A percentile compares a stretch with the other conserved stretches of the same genome.
These are phyloP conservation scores for Strigamia crassipes DNA, from an alignment of 2,888 invertebrate genomes.

Conservation along the genomic window DNA sequence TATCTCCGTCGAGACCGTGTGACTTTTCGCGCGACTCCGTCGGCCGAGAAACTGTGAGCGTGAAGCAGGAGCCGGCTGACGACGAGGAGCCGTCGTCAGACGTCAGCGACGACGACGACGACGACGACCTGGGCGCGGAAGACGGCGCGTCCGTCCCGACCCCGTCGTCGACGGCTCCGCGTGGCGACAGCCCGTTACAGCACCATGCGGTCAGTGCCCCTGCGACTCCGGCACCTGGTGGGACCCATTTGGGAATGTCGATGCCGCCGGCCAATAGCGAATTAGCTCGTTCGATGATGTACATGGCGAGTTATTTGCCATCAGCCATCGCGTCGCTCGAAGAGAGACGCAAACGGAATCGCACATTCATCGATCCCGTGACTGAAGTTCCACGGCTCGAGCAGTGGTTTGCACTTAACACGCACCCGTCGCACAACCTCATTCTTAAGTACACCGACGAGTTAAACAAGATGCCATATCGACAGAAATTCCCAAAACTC, in stretches of 20 bases:
- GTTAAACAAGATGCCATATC: conserved; percentile 92
- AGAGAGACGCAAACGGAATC: conserved; percentile 89
- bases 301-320: conserved; percentile 86
- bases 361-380: conserved; percentile 98
- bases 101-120: conserved; percentile 49
- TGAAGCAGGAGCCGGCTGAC: conserved; percentile 51
- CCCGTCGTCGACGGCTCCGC: conserved; percentile 20
- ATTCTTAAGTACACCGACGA: conserved; percentile 98
- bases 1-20: conserved; percentile 14
- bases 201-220: conserved; percentile 40
- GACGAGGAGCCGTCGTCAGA: conserved; percentile 49
- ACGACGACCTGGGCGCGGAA: conserved; percentile 34
- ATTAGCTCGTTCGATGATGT: conserved; percentile 68
- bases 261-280: conserved; percentile 45
- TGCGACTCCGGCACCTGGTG: conserved; percentile 8
- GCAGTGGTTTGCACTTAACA: conserved; percentile 96
- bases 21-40: background rate
- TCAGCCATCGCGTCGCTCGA: conserved; percentile 66
- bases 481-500: conserved; percentile 97
- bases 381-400: conserved; percentile 93
- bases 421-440: conserved; percentile 96
- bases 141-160: background rate
- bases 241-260: conserved; percentile 28
- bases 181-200: conserved; percentile 19
- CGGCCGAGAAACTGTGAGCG: conserved; percentile 46